Percentiles rank a stretch among this genome's conserved stretches.
phyloP scores from a whole-genome alignment of 2,113 vertebrate species.

The Enhydra lutris region DNA sequence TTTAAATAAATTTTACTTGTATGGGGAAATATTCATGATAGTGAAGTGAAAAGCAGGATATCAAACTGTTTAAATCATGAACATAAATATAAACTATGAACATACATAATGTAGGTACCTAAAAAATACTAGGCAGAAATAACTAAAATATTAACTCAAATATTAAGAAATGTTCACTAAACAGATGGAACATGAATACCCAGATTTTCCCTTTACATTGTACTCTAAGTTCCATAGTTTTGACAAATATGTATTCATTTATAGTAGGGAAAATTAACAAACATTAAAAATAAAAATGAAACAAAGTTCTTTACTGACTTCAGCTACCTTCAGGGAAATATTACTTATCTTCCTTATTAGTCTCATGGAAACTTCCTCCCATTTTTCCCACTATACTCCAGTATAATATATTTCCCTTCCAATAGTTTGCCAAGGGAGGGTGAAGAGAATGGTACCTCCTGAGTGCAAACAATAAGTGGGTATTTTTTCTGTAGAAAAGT shows the following conservation, averaged over 20 bases:
- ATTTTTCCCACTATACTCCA: no score
- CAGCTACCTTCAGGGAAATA: not conserved
- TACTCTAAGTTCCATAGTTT: not conserved
- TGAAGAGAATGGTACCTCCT: no score
- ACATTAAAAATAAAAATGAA: not conserved
- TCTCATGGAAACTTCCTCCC: not conserved
- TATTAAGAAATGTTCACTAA: not conserved
- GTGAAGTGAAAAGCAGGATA: not conserved
- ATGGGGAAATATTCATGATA: not conserved
- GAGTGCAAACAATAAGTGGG: not conserved
- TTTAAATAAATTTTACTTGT: not conserved
- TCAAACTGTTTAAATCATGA: not conserved
- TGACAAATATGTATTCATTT: not conserved
- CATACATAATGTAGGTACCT: not conserved
- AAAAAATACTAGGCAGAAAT: not conserved
- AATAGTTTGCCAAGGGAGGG: not conserved
- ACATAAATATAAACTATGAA: not conserved
- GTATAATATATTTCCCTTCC: no score
- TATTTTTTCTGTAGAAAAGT: not conserved
- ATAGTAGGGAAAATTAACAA: not conserved
- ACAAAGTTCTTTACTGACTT: not conserved
- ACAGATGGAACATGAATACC: not conserved
- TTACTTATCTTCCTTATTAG: not conserved
- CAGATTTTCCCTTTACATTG: not conserved
- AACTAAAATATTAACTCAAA: not conserved